phyloP scores from a whole-genome alignment of 2,797 vertebrate genomes.

The Nyctibius grandis region DNA sequence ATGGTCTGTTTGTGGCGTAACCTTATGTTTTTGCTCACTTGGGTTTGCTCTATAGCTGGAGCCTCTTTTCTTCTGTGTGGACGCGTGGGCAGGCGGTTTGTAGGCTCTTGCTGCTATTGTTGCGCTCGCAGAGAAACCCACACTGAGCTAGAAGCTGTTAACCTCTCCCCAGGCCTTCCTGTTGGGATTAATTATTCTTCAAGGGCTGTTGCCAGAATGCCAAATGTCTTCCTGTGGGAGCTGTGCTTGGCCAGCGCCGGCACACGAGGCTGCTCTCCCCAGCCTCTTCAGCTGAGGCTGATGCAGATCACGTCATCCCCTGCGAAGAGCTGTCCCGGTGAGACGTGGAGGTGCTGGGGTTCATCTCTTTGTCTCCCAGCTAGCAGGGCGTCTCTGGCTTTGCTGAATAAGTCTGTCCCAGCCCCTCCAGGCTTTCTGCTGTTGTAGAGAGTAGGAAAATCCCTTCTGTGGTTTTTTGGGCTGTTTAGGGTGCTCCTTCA shows the following conservation, averaged over 20 bases:
- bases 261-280: neutral
- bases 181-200: slow-evolving; percentile 48
- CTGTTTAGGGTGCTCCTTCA: neutral
- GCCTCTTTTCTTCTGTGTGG: neutral
- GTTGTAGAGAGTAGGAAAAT: neutral
- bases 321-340: neutral
- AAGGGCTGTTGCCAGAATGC: slow-evolving; percentile 1
- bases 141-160: slow-evolving; percentile 37
- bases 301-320: neutral
- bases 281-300: neutral
- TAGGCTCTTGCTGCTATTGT: neutral
- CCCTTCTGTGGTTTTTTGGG: neutral
- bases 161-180: slow-evolving; percentile 39
- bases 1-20: neutral
- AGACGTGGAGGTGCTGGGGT: neutral
- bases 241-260: neutral
- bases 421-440: neutral
- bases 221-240: neutral
- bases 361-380: fast-evolving
- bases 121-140: neutral
- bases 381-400: neutral
- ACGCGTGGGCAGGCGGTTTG: neutral
- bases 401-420: neutral
- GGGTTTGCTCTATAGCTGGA: neutral
- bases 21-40: neutral